A percentile compares a stretch with the other conserved stretches of the same genome.
Conservation (phyloP, 2,797 vertebrate genomes). For the Chiroxiphia lanceolata region DNA sequence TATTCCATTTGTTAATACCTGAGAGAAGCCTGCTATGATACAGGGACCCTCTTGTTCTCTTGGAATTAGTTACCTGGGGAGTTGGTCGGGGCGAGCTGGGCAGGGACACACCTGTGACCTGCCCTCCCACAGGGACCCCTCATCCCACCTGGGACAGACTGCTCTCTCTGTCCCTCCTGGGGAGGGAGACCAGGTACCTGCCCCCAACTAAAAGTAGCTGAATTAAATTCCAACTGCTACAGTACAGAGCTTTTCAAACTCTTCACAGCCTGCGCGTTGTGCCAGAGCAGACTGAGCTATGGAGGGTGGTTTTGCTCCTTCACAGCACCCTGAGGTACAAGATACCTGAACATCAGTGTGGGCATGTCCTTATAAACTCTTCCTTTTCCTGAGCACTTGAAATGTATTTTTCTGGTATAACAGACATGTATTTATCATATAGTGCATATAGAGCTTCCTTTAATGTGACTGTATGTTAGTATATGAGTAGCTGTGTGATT, state of each 20-base stretch:
- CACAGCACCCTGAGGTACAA: neutral
- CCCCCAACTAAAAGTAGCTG: neutral
- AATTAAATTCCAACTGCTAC: neutral
- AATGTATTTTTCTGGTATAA: neutral
- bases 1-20: neutral
- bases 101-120: neutral
- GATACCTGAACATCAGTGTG: accelerated
- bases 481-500: neutral
- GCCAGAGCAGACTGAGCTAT: neutral
- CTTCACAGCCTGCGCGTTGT: neutral
- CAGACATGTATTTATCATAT: accelerated
- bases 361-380: neutral
- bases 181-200: neutral
- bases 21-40: neutral
- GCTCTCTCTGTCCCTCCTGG: neutral
- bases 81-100: neutral
- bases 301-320: neutral
- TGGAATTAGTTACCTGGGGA: neutral
- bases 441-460: neutral
- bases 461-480: accelerated
- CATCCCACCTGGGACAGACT: neutral
- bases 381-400: neutral
- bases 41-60: neutral
- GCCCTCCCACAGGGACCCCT: neutral
- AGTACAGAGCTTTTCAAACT: neutral